Evolutionary conservation across 2,797 vertebrate species (phyloP), one percentile per base, ranked within the genome.

Genomic region (Anniella stebbinsi): DNA sequence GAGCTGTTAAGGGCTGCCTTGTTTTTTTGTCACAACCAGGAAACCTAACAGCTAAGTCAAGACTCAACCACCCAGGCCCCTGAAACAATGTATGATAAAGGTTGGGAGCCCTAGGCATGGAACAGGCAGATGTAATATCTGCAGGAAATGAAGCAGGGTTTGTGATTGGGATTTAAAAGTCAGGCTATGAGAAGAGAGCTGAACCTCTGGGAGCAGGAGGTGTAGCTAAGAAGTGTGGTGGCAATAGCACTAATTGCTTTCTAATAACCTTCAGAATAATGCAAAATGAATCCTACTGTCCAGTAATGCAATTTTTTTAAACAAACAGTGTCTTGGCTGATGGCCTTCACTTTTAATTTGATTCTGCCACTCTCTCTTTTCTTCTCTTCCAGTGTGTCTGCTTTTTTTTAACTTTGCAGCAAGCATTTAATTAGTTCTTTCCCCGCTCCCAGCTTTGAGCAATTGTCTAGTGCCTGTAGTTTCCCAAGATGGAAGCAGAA

Each of bases 401-500:
- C 10, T 67, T 87, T 11, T 82, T 80, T 45, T 76, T 83, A 57
- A 45, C 63, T 81, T 87, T 77, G 80, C 48, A 77, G 72, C 80
- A 77, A 21, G n/a, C 12, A 67, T 77, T 87, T 83, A 83, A 77
- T 84, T 77, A 76, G 33, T 66, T n/a, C n/a, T n/a, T n/a, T n/a
- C n/a, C n/a, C n/a, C n/a, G n/a, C n/a, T n/a, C n/a, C n/a, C 17
- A 69, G 48, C 48, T 77, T 69, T 87, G 72, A 83, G 36, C 86
- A 67, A 23, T 48, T 87, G 89, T 30, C 1, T 90, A 2, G 0
- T 66, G 48, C 60, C 72, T 57, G 8, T 25, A 81, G 78, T 89
- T 90, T n/a, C 36, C n/a, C 18, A 18, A 89, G 60, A 90, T 87
- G 54, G 73, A 75, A 88, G 72, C 67, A 75, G 67, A 69, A 80